These are phyloP conservation scores for Whitmania pigra DNA, from an alignment of 1,140 invertebrate species.

Conservation along the genomic window DNA sequence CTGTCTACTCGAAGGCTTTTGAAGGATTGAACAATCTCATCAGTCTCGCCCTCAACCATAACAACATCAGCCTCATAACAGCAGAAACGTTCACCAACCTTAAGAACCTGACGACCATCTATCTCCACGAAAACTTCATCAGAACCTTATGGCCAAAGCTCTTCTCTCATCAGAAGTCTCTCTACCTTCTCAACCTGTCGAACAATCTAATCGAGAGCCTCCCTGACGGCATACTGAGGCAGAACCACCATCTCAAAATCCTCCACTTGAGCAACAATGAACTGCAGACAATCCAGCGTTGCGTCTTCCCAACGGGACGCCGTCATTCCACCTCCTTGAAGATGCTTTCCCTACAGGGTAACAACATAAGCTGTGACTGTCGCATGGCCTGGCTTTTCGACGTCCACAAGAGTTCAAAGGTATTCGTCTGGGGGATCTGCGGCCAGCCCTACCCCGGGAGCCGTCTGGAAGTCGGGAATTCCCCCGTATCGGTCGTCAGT, in stretches of 20 bases:
- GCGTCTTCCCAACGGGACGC: neutral
- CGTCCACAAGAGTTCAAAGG: neutral
- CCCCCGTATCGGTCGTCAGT: neutral
- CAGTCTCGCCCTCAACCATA: slow-evolving; percentile 50
- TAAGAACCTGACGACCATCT: slow-evolving; percentile 52
- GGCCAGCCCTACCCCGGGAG: neutral
- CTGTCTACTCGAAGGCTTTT: slow-evolving; percentile 58
- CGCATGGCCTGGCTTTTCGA: slow-evolving; percentile 10
- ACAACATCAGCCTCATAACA: slow-evolving; percentile 7
- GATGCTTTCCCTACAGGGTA: neutral
- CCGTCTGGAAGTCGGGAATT: neutral
- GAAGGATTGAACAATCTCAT: slow-evolving; percentile 55
- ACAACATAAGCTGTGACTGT: slow-evolving; percentile 14
- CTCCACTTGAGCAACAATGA: slow-evolving; percentile 3
- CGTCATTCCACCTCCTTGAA: slow-evolving; percentile 4
- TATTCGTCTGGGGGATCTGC: neutral
- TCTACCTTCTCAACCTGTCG: slow-evolving; percentile 11
- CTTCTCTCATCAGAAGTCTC: neutral
- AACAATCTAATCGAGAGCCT: slow-evolving; percentile 8
- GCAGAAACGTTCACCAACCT: slow-evolving; percentile 6
- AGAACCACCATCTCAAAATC: neutral
- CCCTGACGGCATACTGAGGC: slow-evolving; percentile 2
- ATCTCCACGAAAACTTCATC: slow-evolving; percentile 58
- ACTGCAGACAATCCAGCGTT: neutral
- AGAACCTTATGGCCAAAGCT: slow-evolving; percentile 13